Conservation (phyloP, 2,797 vertebrate species). For the Gorsachius magnificus region DNA sequence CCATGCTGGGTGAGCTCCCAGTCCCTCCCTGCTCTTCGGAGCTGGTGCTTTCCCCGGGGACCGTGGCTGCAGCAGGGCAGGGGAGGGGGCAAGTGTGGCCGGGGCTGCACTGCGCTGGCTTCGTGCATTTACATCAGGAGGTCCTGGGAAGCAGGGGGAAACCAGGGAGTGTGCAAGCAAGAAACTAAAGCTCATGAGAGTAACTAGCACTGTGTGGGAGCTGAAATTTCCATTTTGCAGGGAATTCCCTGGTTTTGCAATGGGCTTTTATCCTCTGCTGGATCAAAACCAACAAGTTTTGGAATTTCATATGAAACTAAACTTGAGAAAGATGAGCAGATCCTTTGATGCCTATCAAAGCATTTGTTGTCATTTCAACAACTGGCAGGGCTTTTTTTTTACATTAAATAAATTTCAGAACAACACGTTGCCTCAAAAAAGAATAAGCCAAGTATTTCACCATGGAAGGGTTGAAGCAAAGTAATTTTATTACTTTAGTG, state of each 20-base stretch:
- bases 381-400: not conserved
- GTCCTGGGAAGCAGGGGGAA: not conserved
- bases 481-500: not conserved
- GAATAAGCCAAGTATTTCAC: not conserved
- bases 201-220: not conserved
- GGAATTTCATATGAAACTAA: not conserved
- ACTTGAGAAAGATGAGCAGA: not conserved
- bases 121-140: accelerated
- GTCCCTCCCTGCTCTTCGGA: not conserved
- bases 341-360: slow-evolving; percentile 11
- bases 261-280: not conserved
- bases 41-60: not conserved
- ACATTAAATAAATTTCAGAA: not conserved
- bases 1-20: not conserved
- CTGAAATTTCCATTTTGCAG: not conserved
- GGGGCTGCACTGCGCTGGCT: not conserved
- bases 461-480: not conserved
- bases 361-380: not conserved
- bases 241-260: slow-evolving; percentile 30
- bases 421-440: not conserved
- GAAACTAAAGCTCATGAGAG: not conserved
- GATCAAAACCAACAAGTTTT: not conserved
- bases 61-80: not conserved
- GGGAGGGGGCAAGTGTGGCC: not conserved
- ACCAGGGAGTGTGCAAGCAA: not conserved